Percentiles rank a stretch among this genome's conserved stretches.
phyloP scores from a whole-genome alignment of 2,113 vertebrate genomes.

The Pongo abelii region DNA sequence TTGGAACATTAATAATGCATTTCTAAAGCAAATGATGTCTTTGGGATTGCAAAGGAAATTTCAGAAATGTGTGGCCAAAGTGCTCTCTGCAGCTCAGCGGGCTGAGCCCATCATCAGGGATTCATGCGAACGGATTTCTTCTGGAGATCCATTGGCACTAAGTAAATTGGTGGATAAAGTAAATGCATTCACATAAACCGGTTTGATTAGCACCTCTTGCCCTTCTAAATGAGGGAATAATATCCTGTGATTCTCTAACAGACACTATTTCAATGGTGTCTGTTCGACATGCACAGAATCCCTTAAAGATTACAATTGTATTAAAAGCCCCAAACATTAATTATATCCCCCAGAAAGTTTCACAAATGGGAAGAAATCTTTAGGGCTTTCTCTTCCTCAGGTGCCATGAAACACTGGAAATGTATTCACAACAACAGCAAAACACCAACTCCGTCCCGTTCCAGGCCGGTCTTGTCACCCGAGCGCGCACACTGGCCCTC shows the following conservation, averaged over 20 bases:
- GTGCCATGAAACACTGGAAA: not conserved
- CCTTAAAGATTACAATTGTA: not conserved
- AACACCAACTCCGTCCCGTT: fast-evolving
- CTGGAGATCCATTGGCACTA: not conserved
- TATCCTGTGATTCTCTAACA: not conserved
- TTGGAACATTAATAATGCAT: conserved; percentile 40
- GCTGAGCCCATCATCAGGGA: not conserved
- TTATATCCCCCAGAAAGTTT: not conserved
- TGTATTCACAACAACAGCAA: not conserved
- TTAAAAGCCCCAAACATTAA: not conserved
- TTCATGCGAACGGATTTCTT: not conserved
- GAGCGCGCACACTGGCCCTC: fast-evolving
- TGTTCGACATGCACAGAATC: not conserved
- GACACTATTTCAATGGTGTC: not conserved
- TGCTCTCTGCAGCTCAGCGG: fast-evolving
- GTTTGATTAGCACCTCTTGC: not conserved
- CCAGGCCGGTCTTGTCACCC: not conserved
- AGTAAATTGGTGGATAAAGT: not conserved
- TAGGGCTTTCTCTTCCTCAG: not conserved
- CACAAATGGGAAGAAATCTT: not conserved
- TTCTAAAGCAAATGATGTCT: not conserved
- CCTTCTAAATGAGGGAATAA: not conserved
- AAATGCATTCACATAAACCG: not conserved
- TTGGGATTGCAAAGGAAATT: not conserved
- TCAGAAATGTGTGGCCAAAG: not conserved